Evolutionary conservation across 2,888 invertebrate genomes (phyloP).

Genomic region (Athalia rosae): DNA sequence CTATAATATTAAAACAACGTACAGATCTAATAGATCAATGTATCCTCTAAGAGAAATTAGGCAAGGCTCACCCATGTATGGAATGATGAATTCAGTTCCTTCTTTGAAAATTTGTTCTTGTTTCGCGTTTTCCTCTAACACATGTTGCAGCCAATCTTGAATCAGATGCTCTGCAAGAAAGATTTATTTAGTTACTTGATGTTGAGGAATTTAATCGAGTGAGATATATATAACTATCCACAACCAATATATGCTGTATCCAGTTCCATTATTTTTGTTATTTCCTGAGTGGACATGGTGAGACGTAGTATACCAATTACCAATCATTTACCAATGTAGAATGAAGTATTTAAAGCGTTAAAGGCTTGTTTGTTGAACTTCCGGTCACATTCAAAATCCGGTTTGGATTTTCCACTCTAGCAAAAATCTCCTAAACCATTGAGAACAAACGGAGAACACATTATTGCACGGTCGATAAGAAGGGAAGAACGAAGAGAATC

Average conservation of each 20-base stretch:
- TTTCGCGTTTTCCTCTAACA: conserved; percentile 54
- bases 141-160: conserved; percentile 62
- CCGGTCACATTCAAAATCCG: no score
- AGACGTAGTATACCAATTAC: neutral
- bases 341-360: no score
- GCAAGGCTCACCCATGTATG: conserved; percentile 59
- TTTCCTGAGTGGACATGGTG: conserved; percentile 1
- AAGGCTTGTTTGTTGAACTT: no score
- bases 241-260: conserved; percentile 50
- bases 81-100: conserved; percentile 58
- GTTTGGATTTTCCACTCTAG: no score
- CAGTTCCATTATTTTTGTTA: conserved; percentile 31
- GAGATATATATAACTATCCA: no score
- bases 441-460: no score
- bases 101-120: conserved; percentile 54
- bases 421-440: no score
- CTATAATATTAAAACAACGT: conserved; percentile 51
- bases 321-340: neutral
- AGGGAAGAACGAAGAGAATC: no score
- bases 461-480: no score
- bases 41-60: neutral
- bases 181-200: conserved; percentile 37
- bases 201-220: neutral
- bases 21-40: conserved; percentile 2
- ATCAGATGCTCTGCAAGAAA: conserved; percentile 54